Conservation (phyloP, 2,888 invertebrate species). For the Synergus laeviventris region DNA sequence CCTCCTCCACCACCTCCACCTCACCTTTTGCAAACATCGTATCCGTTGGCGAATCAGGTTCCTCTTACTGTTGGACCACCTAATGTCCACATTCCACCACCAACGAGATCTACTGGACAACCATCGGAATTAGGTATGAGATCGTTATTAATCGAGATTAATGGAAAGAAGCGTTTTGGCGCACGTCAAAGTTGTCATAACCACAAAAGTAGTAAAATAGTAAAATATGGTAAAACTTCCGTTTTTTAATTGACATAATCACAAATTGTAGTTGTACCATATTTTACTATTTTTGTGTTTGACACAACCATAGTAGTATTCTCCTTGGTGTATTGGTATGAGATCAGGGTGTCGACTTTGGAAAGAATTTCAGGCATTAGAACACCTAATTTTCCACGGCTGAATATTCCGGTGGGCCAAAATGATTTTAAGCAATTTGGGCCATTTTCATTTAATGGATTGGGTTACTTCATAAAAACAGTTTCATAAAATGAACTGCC, state of each 20-base stretch:
- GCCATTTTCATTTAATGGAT: no score
- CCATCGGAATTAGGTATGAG: constrained; percentile 27
- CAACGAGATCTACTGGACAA: constrained; percentile 53
- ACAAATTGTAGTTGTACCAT: no score
- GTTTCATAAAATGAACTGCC: no score
- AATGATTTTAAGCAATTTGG: no score
- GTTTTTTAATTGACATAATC: no score
- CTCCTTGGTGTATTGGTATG: neutral
- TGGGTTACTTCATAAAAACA: no score
- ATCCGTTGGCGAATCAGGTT: constrained; percentile 69
- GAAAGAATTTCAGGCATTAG: no score
- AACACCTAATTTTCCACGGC: neutral
- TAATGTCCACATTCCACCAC: constrained; percentile 71
- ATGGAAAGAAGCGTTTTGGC: neutral
- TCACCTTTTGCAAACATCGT: constrained; percentile 64
- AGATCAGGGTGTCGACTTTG: neutral
- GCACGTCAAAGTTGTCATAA: neutral
- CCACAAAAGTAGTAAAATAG: no score
- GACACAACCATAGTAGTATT: no score
- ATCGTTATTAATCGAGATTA: neutral
- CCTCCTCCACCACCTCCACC: constrained; percentile 59
- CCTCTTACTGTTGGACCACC: constrained; percentile 66
- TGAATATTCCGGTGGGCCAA: no score
- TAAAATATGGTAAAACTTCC: no score
- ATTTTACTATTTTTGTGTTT: no score